A percentile compares a stretch with the other conserved stretches of the same genome.
phyloP scores from a whole-genome alignment of 2,888 invertebrate species.

The Oxyteleia sp. region DNA sequence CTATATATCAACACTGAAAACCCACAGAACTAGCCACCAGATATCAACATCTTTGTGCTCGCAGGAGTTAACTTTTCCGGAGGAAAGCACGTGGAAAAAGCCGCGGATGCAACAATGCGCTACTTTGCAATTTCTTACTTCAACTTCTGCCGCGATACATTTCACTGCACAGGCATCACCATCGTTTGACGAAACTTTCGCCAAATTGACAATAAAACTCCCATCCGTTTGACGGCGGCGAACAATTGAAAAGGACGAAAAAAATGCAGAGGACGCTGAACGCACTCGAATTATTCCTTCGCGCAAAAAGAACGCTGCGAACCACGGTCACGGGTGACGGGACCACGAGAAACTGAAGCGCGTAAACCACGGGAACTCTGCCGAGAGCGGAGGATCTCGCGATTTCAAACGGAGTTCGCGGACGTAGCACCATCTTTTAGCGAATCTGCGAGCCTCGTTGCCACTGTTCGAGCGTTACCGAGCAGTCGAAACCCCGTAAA shows the following conservation, averaged over 20 bases:
- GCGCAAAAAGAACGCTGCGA: conserved; percentile 3
- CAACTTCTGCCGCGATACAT: background rate
- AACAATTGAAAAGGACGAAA: background rate
- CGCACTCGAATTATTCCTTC: conserved; percentile 17
- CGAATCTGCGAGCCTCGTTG: conserved; percentile 4
- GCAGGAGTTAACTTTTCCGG: background rate
- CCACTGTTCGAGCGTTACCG: background rate
- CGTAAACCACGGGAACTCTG: conserved; percentile 32
- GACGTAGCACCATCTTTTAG: conserved; percentile 35
- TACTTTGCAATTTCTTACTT: conserved; percentile 18
- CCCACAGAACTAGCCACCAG: background rate
- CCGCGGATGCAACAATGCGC: conserved; percentile 23
- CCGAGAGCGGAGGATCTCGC: conserved; percentile 17
- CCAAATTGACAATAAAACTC: conserved; percentile 7
- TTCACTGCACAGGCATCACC: conserved; percentile 20
- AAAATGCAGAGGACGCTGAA: conserved; percentile 17
- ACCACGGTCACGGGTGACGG: conserved; percentile 52
- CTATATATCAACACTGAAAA: background rate
- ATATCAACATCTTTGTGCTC: background rate
- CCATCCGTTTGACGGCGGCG: conserved; percentile 5
- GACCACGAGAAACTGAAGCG: conserved; percentile 56
- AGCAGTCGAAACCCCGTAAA: no score
- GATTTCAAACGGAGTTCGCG: conserved; percentile 6
- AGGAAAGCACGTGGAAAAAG: conserved; percentile 32
- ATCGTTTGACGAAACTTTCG: background rate